Base-by-base conservation (phyloP, 1,140 invertebrate genomes). In the Panagrolaimus sp. region DNA sequence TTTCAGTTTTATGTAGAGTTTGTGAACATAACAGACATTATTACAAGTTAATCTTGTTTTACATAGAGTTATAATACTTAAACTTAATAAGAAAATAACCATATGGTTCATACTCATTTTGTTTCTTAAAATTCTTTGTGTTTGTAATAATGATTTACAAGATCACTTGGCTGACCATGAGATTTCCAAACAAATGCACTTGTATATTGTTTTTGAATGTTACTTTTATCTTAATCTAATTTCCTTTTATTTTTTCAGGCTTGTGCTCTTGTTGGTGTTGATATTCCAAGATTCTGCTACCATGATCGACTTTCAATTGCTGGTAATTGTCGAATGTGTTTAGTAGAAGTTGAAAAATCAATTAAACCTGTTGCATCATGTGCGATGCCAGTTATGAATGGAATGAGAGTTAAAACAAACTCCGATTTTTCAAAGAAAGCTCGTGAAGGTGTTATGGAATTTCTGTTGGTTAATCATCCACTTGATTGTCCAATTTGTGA, bases 351-450 rank as follows among this genome's bases (percentile, higher is more conserved):
- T 45, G 96, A 99, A 86, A 98, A 96, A 83, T 89, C 89, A 53
- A 85, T 90, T 2, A 92, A 92, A 88, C 96, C 96, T 7, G 91
- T 98, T n/a, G 96, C 96, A 57, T 95, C 95, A 8, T 99, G 96
- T 86, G 96, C 96, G 1, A 98, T 98, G 95, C 96, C 96, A 14
- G 96, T 98, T 0, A 97, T 98, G 93, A 98, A 98, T 85, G 96
- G 96, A 65, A 88, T 88, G 92, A 88, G 90, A 75, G 90, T 99
- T 11, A 98, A 98, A 85, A 98, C 96, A 20, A 92, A 98, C 83
- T 98, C 95, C 0, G 91, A 94, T 73, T 87, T 96, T 83, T 95
- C 94, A 0, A 89, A 89, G 61, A 93, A 92, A 85, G 96, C 96
- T 9, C 88, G 96, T 47, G 87, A 87, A 86, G 96, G 95, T 76